phyloP scores from a whole-genome alignment of 2,888 invertebrate genomes.

The Operophtera brumata region DNA sequence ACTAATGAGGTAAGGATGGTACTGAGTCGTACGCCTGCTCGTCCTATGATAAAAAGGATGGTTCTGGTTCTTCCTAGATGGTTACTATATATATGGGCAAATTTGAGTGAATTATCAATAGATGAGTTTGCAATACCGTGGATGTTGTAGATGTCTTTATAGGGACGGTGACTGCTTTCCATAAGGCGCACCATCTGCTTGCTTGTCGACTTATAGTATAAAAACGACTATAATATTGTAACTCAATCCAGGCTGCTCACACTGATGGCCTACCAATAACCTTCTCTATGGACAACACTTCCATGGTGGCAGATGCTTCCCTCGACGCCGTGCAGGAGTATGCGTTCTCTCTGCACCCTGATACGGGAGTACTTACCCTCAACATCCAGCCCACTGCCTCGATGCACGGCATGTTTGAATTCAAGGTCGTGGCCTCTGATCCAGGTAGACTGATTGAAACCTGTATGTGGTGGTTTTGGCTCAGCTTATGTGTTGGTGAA shows the following conservation, averaged over 20 bases:
- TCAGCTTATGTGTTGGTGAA: not conserved
- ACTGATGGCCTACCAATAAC: constrained; percentile 67
- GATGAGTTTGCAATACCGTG: too few species aligned
- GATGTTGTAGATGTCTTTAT: too few species aligned
- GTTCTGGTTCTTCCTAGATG: too few species aligned
- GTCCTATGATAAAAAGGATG: too few species aligned
- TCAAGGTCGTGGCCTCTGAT: constrained; percentile 78
- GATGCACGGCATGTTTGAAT: constrained; percentile 83
- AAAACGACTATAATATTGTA: too few species aligned
- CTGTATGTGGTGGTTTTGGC: not conserved
- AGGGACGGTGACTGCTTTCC: too few species aligned
- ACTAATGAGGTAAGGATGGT: too few species aligned
- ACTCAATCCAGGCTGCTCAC: constrained; percentile 77
- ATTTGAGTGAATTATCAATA: too few species aligned
- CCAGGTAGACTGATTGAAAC: constrained; percentile 50
- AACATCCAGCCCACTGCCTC: constrained; percentile 73
- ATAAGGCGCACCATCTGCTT: too few species aligned
- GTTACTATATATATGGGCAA: too few species aligned
- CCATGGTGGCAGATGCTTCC: constrained; percentile 66
- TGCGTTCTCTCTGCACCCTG: constrained; percentile 64
- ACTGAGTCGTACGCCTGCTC: too few species aligned
- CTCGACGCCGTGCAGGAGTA: constrained; percentile 57
- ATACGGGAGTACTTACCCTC: constrained; percentile 70
- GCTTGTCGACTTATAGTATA: too few species aligned
- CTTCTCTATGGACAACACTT: constrained; percentile 59